A percentile compares a stretch with the other conserved stretches of the same genome.
phyloP scores from a whole-genome alignment of 2,888 invertebrate species.

The Cylindroiulus punctatus region DNA sequence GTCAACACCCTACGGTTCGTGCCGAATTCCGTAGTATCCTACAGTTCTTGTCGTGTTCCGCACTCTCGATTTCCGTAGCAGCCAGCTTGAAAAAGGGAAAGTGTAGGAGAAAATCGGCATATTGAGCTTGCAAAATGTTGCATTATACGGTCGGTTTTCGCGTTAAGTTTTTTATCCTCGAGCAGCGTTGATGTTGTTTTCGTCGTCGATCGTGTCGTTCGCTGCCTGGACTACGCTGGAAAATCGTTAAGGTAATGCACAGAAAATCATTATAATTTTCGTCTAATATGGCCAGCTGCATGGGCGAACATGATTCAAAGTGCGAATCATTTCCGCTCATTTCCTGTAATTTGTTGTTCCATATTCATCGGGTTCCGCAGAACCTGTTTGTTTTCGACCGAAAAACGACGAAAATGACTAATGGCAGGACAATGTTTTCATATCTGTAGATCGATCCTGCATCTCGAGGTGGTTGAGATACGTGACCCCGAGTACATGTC shows the following conservation, averaged over 20 bases:
- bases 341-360: constrained; percentile 17
- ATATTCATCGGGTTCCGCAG: constrained; percentile 2
- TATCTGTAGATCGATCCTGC: not conserved
- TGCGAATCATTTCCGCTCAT: constrained; percentile 31
- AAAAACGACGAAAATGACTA: not conserved
- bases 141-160: not conserved
- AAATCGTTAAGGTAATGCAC: constrained; percentile 2
- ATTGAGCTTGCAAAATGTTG: not conserved
- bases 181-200: not conserved
- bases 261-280: not conserved
- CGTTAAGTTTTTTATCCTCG: not conserved
- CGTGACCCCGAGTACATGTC: not conserved
- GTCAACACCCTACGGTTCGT: no score
- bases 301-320: constrained; percentile 24
- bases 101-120: not conserved
- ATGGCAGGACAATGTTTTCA: not conserved
- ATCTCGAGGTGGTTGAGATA: not conserved
- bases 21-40: no score
- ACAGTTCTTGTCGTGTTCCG: no score
- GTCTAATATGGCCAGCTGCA: not conserved
- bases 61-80: no score
- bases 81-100: not conserved
- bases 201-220: not conserved
- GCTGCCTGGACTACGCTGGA: not conserved
- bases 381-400: not conserved